Evolutionary conservation across 2,888 invertebrate species (phyloP).

Genomic region (Galerucella nymphaeae): DNA sequence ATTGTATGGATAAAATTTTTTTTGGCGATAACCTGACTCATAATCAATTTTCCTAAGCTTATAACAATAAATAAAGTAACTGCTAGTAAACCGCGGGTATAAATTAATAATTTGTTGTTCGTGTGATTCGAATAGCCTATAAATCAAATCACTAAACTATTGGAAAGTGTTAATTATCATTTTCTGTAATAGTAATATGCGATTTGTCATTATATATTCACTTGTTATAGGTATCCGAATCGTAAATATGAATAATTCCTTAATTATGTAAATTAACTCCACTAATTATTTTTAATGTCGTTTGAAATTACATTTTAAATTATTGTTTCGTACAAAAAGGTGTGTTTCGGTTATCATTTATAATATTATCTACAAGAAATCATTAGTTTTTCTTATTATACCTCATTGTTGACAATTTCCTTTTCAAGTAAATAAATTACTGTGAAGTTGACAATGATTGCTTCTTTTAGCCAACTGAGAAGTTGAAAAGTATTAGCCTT

Average conservation of each 20-base stretch:
- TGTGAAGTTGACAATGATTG: too few species aligned
- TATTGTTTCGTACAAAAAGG: slow-evolving; percentile 8
- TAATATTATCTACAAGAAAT: not conserved
- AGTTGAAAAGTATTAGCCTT: too few species aligned
- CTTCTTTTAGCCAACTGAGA: too few species aligned
- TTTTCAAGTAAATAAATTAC: too few species aligned
- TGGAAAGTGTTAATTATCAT: slow-evolving; percentile 46
- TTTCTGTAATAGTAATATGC: slow-evolving; percentile 41
- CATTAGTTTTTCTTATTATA: not conserved
- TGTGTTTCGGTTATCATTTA: slow-evolving; percentile 2
- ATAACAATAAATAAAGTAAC: slow-evolving; percentile 42
- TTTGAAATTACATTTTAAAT: slow-evolving; percentile 26
- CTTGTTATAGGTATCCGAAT: slow-evolving; percentile 22
- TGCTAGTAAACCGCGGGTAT: slow-evolving; percentile 38
- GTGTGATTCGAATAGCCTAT: slow-evolving; percentile 40
- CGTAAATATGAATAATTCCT: slow-evolving; percentile 37
- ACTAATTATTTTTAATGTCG: slow-evolving; percentile 40
- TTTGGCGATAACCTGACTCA: not conserved
- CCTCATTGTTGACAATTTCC: not conserved
- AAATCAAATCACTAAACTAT: slow-evolving; percentile 45
- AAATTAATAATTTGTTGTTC: slow-evolving; percentile 39
- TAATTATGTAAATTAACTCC: slow-evolving; percentile 35
- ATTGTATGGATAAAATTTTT: too few species aligned
- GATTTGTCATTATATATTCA: slow-evolving; percentile 39
- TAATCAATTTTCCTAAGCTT: slow-evolving; percentile 40